Conservation (phyloP, 2,888 invertebrate species). For the Flexamia atlantica region DNA sequence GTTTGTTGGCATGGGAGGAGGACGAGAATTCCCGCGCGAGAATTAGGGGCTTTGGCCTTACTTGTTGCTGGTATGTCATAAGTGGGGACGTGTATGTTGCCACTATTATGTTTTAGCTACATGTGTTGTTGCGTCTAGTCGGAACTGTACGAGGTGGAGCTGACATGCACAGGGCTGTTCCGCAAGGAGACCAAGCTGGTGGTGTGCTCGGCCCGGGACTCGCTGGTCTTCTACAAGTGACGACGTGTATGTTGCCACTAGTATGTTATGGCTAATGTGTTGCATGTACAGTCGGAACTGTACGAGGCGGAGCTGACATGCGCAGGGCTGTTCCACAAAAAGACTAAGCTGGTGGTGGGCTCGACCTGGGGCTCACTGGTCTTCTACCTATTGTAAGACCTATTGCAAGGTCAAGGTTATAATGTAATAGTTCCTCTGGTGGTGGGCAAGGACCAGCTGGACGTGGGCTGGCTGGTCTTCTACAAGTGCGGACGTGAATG, state of each 20-base stretch:
- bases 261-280: no score
- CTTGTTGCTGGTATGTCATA: neutral
- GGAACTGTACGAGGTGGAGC: constrained; percentile 93
- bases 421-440: no score
- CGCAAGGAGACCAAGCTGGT: constrained; percentile 90
- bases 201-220: constrained; percentile 91
- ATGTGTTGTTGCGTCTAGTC: constrained; percentile 79
- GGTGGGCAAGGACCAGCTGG: no score
- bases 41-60: no score
- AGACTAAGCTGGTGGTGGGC: constrained; percentile 90
- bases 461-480: constrained; percentile 4
- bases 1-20: neutral
- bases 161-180: constrained; percentile 90
- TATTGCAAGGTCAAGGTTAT: no score
- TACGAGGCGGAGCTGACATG: constrained; percentile 94
- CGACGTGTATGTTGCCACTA: constrained; percentile 79
- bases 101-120: no score
- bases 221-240: constrained; percentile 94
- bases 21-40: neutral
- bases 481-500: neutral
- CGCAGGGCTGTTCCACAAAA: constrained; percentile 88
- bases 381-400: no score
- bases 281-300: constrained; percentile 88
- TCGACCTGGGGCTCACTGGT: constrained; percentile 92
- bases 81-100: neutral